phyloP scores from a whole-genome alignment of 2,113 vertebrate species.

The Chamaea fasciata region DNA sequence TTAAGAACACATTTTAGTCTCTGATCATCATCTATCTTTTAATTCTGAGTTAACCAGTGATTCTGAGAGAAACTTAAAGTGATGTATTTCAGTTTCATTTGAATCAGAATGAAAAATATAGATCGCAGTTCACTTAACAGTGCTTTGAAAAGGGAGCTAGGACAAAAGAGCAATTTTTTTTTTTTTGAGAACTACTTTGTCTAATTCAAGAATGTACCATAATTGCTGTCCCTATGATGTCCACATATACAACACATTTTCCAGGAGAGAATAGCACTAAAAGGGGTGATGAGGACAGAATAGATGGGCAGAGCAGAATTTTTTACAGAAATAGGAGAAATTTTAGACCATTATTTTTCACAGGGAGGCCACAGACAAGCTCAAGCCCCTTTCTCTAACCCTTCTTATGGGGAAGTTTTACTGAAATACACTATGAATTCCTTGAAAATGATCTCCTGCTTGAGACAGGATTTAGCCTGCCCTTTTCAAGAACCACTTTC shows the following conservation, averaged over 20 bases:
- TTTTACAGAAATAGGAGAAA: neutral
- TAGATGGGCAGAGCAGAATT: neutral
- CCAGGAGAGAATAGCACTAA: neutral
- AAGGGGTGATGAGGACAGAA: neutral
- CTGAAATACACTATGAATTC: neutral
- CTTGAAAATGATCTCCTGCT: neutral
- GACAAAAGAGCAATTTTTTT: neutral
- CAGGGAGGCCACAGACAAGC: neutral
- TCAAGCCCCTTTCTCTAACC: neutral
- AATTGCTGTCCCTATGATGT: neutral
- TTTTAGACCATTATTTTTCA: neutral
- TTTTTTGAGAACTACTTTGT: neutral
- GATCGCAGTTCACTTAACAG: neutral
- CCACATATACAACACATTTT: neutral
- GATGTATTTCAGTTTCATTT: neutral
- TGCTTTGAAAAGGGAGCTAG: neutral
- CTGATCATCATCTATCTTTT: neutral
- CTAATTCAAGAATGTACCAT: neutral
- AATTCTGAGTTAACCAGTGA: neutral
- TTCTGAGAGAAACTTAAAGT: neutral
- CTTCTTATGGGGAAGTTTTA: neutral
- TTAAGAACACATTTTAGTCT: neutral
- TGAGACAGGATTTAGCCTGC: neutral
- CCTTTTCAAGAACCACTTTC: neutral
- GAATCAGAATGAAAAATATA: rapidly evolving